Percentiles rank a stretch among this genome's conserved stretches.
Evolutionary conservation across 2,797 vertebrate species (phyloP).

Genomic region (Macropodus opercularis): DNA sequence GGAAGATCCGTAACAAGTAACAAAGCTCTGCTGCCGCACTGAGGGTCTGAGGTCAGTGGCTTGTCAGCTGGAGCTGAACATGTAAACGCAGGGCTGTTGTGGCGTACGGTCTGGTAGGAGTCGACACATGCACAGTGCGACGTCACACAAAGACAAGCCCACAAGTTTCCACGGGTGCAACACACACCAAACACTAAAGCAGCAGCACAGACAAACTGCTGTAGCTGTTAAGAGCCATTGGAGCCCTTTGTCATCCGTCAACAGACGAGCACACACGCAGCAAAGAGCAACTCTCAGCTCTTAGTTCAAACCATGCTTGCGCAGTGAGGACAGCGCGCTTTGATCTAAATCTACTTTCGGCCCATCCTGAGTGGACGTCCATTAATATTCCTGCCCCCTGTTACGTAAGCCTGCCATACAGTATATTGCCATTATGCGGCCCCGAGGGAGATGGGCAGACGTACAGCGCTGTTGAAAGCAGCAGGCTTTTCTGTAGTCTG

Average conservation of each 20-base stretch:
- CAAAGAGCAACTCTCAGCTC: constrained; percentile 12
- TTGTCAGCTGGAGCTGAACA: constrained; percentile 7
- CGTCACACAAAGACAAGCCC: constrained; percentile 1
- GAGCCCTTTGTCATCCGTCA: constrained; percentile 12
- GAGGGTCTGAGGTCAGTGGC: constrained; percentile 34
- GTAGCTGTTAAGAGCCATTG: constrained; percentile 17
- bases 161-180: not conserved
- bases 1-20: constrained; percentile 12
- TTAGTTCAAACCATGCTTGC: constrained; percentile 27
- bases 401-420: constrained; percentile 72
- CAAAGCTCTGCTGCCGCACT: constrained; percentile 4
- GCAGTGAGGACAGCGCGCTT: constrained; percentile 43
- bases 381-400: constrained; percentile 72
- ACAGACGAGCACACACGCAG: constrained; percentile 19
- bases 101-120: constrained; percentile 31
- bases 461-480: constrained; percentile 27
- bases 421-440: constrained; percentile 59
- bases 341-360: constrained; percentile 57
- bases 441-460: constrained; percentile 47
- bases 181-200: constrained; percentile 20
- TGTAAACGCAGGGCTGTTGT: not conserved
- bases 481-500: constrained; percentile 26
- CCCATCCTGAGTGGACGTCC: constrained; percentile 58
- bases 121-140: constrained; percentile 26
- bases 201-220: not conserved